phyloP scores from a whole-genome alignment of 1,140 invertebrate genomes.

The Coelopa frigida region DNA sequence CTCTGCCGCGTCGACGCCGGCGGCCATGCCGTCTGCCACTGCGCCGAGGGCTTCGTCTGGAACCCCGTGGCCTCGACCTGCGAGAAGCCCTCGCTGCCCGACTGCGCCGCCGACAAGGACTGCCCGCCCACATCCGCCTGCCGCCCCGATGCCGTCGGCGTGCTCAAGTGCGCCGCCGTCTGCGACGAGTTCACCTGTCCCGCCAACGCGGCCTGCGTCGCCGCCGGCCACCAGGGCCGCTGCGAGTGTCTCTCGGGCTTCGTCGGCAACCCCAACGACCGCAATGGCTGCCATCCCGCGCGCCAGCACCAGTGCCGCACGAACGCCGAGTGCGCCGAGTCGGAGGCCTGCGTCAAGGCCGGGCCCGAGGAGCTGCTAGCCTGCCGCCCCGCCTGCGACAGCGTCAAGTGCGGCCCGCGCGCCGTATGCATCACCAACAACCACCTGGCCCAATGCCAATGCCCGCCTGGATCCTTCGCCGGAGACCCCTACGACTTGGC shows the following conservation, averaged over 20 bases:
- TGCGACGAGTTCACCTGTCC: slow-evolving; percentile 77
- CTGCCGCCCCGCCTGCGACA: slow-evolving; percentile 70
- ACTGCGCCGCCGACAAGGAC: slow-evolving; percentile 65
- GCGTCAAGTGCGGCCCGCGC: slow-evolving; percentile 70
- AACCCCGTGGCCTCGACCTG: slow-evolving; percentile 72
- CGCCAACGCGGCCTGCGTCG: slow-evolving; percentile 70
- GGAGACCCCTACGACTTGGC: slow-evolving; percentile 72
- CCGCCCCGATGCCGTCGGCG: slow-evolving; percentile 71
- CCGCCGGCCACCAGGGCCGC: slow-evolving; percentile 62
- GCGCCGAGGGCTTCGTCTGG: slow-evolving; percentile 68
- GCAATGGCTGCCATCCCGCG: slow-evolving; percentile 68
- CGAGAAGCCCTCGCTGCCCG: slow-evolving; percentile 77
- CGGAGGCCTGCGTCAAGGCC: slow-evolving; percentile 59
- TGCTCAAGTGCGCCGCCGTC: slow-evolving; percentile 70
- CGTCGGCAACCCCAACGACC: slow-evolving; percentile 80
- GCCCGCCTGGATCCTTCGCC: slow-evolving; percentile 72
- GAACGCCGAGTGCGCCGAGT: slow-evolving; percentile 74
- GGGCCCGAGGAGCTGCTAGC: slow-evolving; percentile 45
- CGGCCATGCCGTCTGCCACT: slow-evolving; percentile 66
- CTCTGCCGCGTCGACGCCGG: slow-evolving; percentile 60
- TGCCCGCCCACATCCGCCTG: slow-evolving; percentile 65
- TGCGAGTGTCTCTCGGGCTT: slow-evolving; percentile 75
- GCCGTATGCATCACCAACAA: slow-evolving; percentile 81
- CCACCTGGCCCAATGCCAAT: slow-evolving; percentile 80
- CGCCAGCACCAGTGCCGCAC: slow-evolving; percentile 66